A percentile compares a stretch with the other conserved stretches of the same genome.
These are phyloP conservation scores for Polypterus bichir DNA, from an alignment of 2,113 vertebrate genomes.

Conservation along the genomic window DNA sequence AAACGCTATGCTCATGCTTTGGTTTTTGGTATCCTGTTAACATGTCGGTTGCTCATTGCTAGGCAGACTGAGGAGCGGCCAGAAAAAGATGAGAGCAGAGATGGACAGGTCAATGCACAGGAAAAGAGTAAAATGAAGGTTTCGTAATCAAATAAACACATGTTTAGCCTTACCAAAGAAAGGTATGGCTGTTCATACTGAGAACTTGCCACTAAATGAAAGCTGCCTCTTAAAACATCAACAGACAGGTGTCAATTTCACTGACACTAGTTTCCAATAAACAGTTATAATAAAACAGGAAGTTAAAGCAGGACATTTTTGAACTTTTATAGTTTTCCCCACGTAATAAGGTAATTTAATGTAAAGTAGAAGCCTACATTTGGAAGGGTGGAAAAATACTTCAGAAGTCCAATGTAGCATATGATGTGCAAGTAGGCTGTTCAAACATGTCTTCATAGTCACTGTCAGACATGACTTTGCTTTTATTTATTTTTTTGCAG, in stretches of 20 bases:
- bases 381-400: no score
- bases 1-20: slow-evolving; percentile 91
- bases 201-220: not conserved
- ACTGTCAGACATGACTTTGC: no score
- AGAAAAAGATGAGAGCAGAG: slow-evolving; percentile 63
- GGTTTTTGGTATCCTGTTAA: slow-evolving; percentile 92
- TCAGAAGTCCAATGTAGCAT: no score
- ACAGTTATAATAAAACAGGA: not conserved
- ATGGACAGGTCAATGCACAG: slow-evolving; percentile 55
- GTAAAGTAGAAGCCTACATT: no score
- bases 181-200: not conserved
- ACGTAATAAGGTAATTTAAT: no score
- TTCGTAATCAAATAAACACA: slow-evolving; percentile 51
- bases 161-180: not conserved
- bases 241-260: not conserved
- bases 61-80: slow-evolving; percentile 81
- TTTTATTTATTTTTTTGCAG: no score
- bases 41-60: slow-evolving; percentile 85
- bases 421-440: no score
- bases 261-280: not conserved
- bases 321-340: no score
- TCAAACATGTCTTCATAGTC: no score
- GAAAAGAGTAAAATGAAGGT: slow-evolving; percentile 91
- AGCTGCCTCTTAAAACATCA: not conserved
- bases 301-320: no score